phyloP scores from a whole-genome alignment of 2,113 vertebrate species.

The Mystacornis crossleyi region DNA sequence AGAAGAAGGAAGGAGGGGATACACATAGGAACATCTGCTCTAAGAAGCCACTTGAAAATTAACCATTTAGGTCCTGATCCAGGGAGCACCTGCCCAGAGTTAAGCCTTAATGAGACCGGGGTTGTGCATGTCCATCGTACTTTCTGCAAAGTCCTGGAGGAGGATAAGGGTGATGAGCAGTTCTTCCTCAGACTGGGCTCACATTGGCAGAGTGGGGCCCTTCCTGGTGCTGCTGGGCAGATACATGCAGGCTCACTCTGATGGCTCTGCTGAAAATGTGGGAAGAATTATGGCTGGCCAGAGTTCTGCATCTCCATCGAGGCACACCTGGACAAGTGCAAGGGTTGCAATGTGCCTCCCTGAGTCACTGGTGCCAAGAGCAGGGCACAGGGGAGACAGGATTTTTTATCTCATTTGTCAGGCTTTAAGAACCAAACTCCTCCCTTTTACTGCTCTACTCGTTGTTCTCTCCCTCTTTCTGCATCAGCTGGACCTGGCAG shows the following conservation, averaged over 20 bases:
- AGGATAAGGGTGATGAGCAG: neutral
- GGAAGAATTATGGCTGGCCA: neutral
- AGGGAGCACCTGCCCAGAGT: neutral
- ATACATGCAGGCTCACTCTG: fast-evolving
- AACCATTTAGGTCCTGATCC: slow-evolving; percentile 29
- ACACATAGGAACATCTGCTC: slow-evolving; percentile 67
- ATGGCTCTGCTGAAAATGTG: neutral
- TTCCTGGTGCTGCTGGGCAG: neutral
- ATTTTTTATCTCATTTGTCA: neutral
- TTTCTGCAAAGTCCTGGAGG: neutral
- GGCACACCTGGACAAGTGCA: neutral
- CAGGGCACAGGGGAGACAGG: neutral
- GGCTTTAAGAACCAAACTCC: neutral
- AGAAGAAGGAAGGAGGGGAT: slow-evolving; percentile 66
- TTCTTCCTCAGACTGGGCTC: neutral
- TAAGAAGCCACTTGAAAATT: slow-evolving; percentile 62
- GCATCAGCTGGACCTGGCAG: neutral
- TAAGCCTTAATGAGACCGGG: neutral
- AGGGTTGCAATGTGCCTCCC: neutral
- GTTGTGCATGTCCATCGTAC: fast-evolving
- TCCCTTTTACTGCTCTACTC: neutral
- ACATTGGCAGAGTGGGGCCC: fast-evolving
- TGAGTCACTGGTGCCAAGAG: neutral
- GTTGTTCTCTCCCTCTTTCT: neutral
- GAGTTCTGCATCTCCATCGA: neutral